A percentile compares a stretch with the other conserved stretches of the same genome.
Evolutionary conservation across 2,113 vertebrate genomes (phyloP).

Genomic region (Hippocampus guttulatus): DNA sequence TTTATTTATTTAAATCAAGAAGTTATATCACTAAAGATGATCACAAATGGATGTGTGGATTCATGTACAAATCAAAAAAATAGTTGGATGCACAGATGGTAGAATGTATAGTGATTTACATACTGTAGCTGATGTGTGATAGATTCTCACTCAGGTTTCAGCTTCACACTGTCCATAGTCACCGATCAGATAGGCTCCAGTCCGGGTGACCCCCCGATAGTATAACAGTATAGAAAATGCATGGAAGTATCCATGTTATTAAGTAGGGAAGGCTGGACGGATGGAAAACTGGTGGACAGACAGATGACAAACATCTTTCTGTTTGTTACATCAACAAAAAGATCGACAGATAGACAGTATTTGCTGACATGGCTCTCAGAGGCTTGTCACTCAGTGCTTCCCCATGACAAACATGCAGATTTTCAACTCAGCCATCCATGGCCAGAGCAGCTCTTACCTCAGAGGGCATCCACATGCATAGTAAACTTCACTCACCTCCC

Average conservation of each 20-base stretch:
- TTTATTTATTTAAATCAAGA: neutral
- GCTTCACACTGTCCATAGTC: neutral
- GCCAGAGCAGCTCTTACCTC: constrained; percentile 51
- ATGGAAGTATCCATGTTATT: neutral
- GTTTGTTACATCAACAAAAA: constrained; percentile 19
- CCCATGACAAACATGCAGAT: constrained; percentile 10
- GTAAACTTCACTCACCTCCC: constrained; percentile 29
- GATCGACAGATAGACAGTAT: neutral
- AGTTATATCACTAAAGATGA: neutral
- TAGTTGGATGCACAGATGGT: too few species aligned
- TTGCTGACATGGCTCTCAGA: constrained; percentile 12
- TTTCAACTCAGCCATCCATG: constrained; percentile 36
- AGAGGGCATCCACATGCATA: constrained; percentile 38
- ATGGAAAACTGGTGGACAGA: neutral
- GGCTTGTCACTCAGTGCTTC: constrained; percentile 25
- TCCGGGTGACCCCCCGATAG: neutral
- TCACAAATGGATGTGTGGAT: neutral
- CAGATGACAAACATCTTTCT: neutral
- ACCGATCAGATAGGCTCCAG: neutral
- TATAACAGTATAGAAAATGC: neutral
- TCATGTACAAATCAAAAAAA: too few species aligned
- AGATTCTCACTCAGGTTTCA: neutral
- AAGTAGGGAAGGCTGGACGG: constrained; percentile 8
- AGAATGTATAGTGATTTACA: neutral
- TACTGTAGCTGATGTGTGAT: neutral